phyloP scores from a whole-genome alignment of 2,113 vertebrate species.

The Hypomesus transpacificus region DNA sequence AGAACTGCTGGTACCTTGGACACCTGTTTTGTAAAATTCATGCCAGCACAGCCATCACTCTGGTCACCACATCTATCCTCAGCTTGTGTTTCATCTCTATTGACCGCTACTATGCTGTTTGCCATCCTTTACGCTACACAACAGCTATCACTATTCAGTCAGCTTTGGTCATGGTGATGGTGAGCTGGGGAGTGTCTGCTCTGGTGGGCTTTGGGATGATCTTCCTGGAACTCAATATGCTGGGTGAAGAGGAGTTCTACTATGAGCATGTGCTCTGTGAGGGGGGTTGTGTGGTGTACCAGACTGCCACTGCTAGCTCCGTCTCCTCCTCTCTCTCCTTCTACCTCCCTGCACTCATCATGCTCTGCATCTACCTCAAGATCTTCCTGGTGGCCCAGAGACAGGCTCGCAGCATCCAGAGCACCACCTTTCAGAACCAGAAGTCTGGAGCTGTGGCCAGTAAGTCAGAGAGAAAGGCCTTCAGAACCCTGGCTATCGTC shows the following conservation, averaged over 20 bases:
- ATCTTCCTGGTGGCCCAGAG: constrained; percentile 23
- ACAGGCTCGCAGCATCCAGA: constrained; percentile 64
- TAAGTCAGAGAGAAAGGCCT: constrained; percentile 23
- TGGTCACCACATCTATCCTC: constrained; percentile 44
- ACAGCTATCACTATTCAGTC: constrained; percentile 64
- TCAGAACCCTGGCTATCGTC: constrained; percentile 71
- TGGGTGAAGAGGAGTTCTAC: constrained; percentile 66
- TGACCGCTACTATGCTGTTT: constrained; percentile 54
- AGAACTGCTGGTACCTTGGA: constrained; percentile 33
- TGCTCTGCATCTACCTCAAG: constrained; percentile 26
- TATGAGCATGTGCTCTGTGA: constrained; percentile 53
- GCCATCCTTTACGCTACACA: constrained; percentile 70
- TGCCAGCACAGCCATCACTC: constrained; percentile 31
- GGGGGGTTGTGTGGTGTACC: constrained; percentile 70
- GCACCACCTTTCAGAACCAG: background rate
- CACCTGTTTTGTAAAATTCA: constrained; percentile 42
- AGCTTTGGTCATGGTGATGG: constrained; percentile 67
- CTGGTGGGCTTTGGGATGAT: constrained; percentile 76
- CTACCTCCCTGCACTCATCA: constrained; percentile 20
- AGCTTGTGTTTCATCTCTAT: constrained; percentile 48
- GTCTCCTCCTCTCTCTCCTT: constrained; percentile 70
- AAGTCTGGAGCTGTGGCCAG: background rate
- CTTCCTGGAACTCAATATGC: constrained; percentile 67
- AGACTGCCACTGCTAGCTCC: constrained; percentile 65
- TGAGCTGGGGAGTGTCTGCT: constrained; percentile 74